phyloP scores from a whole-genome alignment of 2,797 vertebrate species.

The Bufotes viridis region DNA sequence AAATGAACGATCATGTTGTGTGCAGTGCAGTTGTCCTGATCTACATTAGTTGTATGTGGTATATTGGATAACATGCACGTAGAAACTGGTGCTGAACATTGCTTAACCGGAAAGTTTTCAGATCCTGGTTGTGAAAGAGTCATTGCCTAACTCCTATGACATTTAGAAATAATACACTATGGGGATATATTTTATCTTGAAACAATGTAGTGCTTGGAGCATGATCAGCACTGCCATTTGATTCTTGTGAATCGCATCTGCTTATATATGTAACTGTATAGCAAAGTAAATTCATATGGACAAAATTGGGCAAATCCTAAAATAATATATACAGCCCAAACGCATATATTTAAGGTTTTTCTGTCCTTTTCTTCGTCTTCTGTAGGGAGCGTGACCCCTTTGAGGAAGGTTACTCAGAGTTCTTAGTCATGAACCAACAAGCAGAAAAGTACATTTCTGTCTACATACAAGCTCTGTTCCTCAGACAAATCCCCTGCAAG shows the following conservation, averaged over 20 bases:
- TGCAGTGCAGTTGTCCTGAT: too few species aligned
- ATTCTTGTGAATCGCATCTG: background rate
- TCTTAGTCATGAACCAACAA: constrained; percentile 56
- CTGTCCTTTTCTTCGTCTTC: background rate
- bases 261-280: background rate
- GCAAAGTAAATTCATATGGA: background rate
- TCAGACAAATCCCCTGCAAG: constrained; percentile 50
- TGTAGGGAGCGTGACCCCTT: constrained; percentile 49
- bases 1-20: background rate
- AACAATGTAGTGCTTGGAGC: background rate
- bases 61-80: background rate
- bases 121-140: too few species aligned
- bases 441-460: constrained; percentile 55
- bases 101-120: too few species aligned
- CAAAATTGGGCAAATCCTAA: background rate
- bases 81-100: background rate
- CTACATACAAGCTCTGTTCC: constrained; percentile 59
- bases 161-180: too few species aligned
- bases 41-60: too few species aligned
- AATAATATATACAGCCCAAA: background rate
- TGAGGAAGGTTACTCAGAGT: constrained; percentile 61
- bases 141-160: too few species aligned
- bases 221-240: background rate
- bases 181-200: too few species aligned
- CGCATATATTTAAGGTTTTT: background rate